phyloP scores from a whole-genome alignment of 2,113 vertebrate genomes.

The Rana temporaria region DNA sequence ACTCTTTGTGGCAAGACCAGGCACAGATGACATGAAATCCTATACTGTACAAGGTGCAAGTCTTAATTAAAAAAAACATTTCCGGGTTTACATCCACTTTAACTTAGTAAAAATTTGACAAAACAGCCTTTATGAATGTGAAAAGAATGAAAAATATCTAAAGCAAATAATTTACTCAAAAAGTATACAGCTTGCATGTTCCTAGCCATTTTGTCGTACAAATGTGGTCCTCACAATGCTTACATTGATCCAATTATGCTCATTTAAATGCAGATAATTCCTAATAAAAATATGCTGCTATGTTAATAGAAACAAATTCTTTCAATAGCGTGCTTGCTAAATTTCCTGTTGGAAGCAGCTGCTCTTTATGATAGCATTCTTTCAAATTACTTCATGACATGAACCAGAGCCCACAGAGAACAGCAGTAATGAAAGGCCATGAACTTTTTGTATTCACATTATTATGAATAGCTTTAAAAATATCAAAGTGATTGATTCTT shows the following conservation, averaged over 20 bases:
- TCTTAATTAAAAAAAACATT: too few species aligned
- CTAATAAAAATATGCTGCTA: slow-evolving; percentile 19
- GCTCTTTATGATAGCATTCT: slow-evolving; percentile 32
- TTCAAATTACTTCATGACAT: slow-evolving; percentile 41
- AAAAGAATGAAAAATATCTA: too few species aligned
- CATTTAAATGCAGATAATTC: slow-evolving; percentile 18
- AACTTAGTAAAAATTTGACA: too few species aligned
- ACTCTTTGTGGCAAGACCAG: too few species aligned
- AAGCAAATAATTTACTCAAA: too few species aligned
- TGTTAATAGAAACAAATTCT: slow-evolving; percentile 6
- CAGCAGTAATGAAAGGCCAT: slow-evolving; percentile 39
- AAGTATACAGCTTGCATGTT: too few species aligned
- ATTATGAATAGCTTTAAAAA: slow-evolving; percentile 46
- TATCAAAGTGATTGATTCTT: slow-evolving; percentile 49
- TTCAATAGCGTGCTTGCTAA: slow-evolving; percentile 25
- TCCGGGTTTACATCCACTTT: too few species aligned
- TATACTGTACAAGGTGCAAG: too few species aligned
- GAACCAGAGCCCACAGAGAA: slow-evolving; percentile 26
- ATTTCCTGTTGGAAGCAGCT: slow-evolving; percentile 23
- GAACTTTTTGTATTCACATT: slow-evolving; percentile 33
- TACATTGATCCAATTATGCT: background rate
- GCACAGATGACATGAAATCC: too few species aligned
- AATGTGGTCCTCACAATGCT: background rate
- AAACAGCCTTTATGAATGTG: too few species aligned
- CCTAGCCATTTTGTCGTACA: too few species aligned